Evolutionary conservation across 2,797 vertebrate genomes (phyloP).

Genomic region (Loris lydekkerianus): DNA sequence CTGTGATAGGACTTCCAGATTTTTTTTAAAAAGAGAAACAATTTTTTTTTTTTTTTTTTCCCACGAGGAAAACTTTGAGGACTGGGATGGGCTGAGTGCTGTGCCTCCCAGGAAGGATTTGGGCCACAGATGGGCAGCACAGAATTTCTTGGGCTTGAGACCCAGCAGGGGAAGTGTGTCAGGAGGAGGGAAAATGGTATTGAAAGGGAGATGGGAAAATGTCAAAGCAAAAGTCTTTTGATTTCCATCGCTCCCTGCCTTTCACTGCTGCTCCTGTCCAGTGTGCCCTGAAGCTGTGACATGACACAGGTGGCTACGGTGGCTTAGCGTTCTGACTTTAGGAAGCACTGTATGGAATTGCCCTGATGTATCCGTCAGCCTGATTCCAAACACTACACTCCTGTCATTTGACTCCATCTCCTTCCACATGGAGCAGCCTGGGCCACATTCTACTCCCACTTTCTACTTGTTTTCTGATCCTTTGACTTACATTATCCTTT

Average conservation of each 20-base stretch:
- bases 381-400: not conserved
- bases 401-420: not conserved
- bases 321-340: not conserved
- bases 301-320: not conserved
- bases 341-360: not conserved
- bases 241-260: not conserved
- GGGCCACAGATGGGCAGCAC: not conserved
- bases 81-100: not conserved
- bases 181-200: not conserved
- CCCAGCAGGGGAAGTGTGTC: not conserved
- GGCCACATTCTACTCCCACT: not conserved
- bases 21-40: not conserved
- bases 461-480: not conserved
- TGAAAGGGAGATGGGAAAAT: not conserved
- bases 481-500: not conserved
- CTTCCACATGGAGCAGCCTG: not conserved
- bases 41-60: not conserved
- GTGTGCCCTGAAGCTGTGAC: not conserved
- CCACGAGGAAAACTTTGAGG: not conserved
- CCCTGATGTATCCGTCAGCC: not conserved
- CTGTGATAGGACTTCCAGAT: not conserved
- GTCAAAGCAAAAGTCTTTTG: not conserved
- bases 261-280: not conserved
- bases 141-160: not conserved
- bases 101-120: not conserved